A percentile compares a stretch with the other conserved stretches of the same genome.
Conservation (phyloP, 2,797 vertebrate genomes). For the Coluber constrictor region DNA sequence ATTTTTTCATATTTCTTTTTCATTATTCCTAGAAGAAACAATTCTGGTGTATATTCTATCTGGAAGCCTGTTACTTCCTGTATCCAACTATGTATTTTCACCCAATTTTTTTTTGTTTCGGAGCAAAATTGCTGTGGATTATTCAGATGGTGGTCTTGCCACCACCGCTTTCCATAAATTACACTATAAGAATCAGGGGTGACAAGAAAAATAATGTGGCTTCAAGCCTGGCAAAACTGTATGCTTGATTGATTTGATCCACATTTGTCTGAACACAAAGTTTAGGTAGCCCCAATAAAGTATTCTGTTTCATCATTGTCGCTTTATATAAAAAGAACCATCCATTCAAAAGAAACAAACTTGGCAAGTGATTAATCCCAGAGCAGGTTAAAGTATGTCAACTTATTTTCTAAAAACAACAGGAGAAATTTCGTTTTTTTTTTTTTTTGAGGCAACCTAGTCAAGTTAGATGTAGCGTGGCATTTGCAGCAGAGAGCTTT, state of each 20-base stretch:
- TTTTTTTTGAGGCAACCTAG: neutral
- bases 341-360: slow-evolving; percentile 5
- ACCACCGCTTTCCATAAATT: neutral
- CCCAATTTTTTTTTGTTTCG: no score
- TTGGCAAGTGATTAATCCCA: neutral
- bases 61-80: no score
- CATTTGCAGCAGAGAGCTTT: slow-evolving; percentile 1
- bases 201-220: neutral
- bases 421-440: neutral
- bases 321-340: neutral
- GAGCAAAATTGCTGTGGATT: neutral
- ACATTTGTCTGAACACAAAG: slow-evolving; percentile 7
- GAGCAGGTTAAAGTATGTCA: neutral
- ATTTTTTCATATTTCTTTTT: no score
- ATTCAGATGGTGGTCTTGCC: rapidly evolving
- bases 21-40: no score
- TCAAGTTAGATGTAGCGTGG: neutral
- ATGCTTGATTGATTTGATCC: neutral
- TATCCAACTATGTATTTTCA: no score
- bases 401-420: neutral
- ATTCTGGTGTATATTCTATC: no score
- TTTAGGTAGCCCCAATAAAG: slow-evolving; percentile 9
- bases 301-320: neutral
- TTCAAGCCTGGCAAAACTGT: slow-evolving; percentile 22
- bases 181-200: neutral